A percentile compares a stretch with the other conserved stretches of the same genome.
Evolutionary conservation across 2,888 invertebrate species (phyloP).

Genomic region (Nasonovia ribisnigri): DNA sequence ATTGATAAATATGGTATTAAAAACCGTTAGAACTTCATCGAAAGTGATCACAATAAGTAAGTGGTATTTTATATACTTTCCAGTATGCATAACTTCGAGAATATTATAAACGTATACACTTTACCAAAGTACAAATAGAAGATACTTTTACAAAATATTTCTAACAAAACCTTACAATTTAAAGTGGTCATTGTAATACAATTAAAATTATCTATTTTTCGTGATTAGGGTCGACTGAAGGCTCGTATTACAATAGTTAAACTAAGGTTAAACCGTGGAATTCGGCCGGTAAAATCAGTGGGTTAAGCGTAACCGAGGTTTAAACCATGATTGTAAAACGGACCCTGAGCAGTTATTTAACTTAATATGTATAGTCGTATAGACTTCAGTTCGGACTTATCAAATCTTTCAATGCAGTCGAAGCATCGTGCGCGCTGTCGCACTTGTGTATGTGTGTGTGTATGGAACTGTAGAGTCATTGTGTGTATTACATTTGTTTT

Average conservation of each 20-base stretch:
- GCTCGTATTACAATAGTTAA: too few species aligned
- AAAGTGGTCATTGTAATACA: neutral
- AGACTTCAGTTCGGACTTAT: neutral
- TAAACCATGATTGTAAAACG: too few species aligned
- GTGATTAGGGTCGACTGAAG: neutral
- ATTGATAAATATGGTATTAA: neutral
- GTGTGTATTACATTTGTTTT: neutral
- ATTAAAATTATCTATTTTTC: neutral
- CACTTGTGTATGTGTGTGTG: neutral
- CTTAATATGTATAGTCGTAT: neutral
- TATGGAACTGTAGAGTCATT: neutral
- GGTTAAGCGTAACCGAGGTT: too few species aligned
- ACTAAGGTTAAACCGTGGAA: too few species aligned
- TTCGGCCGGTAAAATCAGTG: too few species aligned
- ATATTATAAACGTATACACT: neutral
- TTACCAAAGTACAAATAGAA: neutral
- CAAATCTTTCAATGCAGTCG: neutral
- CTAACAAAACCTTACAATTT: neutral
- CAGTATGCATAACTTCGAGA: neutral
- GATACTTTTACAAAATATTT: neutral
- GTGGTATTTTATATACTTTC: conserved; percentile 11
- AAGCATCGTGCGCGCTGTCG: neutral
- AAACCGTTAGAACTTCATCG: neutral
- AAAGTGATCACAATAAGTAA: neutral
- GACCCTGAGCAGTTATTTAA: neutral